Base-by-base conservation (phyloP, 2,113 vertebrate genomes). In the Caranx ignobilis region DNA sequence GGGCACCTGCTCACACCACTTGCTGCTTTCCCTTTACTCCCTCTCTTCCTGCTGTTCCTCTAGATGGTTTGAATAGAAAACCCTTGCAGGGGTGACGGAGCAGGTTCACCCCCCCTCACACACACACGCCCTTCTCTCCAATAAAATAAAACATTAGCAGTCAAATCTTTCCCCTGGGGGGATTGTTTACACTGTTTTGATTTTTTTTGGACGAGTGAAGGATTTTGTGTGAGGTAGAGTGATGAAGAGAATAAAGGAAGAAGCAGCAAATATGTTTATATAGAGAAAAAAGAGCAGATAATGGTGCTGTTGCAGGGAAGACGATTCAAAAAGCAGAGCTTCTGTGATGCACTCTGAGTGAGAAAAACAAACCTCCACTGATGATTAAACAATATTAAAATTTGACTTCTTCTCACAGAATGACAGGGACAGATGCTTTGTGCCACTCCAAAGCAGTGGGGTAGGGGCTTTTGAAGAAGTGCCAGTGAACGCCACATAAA, bases 401-500 rank as follows among this genome's bases (percentile, higher is more conserved):
- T 79, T 43, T 75, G 82, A 77, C 74, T 79, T 78, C 86, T 81
- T 39, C 79, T 32, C 65, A 60, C 43, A 83, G 75, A 88, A 65
- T 74, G 83, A 82, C 69, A 64, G 54, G 84, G 81, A 82, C 89
- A 94, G 91, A 93, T 92, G 93, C 80, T 87, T 87, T 82, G 91
- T 82, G 92, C 83, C 88, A 81, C 86, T 83, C 72, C 79, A 43
- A 70, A 90, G 73, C 85, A 57, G 86, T 66, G 60, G 90, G 87
- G 71, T 39, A 71, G 67, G 9, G 69, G 65, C 63, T 89, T 93
- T 89, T 92, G 91, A 92, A 83, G 75, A 88, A 45, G 63, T 37
- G 90, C 90, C 91, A 92, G 79, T 79, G 79, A 86, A 87, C 62
- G 81, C 84, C 72, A 81, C 77, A 81, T 47, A 62, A 81, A 83